Conservation (phyloP, 2,797 vertebrate genomes). For the Pipistrellus pygmaeus region DNA sequence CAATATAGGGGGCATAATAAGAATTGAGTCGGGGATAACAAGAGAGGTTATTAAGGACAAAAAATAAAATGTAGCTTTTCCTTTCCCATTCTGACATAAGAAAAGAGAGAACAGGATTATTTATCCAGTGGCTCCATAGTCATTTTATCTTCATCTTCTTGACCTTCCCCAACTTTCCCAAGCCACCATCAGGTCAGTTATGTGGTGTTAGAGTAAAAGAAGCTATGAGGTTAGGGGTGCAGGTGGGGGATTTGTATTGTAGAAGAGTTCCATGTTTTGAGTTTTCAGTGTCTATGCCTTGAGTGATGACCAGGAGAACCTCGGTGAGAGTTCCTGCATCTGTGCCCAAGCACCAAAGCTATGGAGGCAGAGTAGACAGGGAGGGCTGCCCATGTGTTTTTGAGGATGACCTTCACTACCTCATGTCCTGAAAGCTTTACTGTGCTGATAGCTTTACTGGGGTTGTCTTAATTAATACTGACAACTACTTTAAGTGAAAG, state of each 20-base stretch:
- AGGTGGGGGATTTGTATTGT: neutral
- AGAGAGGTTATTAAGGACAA: neutral
- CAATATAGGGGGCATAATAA: neutral
- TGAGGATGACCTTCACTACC: neutral
- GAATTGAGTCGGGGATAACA: neutral
- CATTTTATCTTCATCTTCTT: slow-evolving; percentile 13
- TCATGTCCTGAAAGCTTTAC: neutral
- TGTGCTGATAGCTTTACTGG: neutral
- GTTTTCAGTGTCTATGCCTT: neutral
- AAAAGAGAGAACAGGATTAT: neutral
- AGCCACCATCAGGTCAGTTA: neutral
- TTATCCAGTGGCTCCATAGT: neutral
- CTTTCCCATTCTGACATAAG: neutral
- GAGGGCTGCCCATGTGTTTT: neutral
- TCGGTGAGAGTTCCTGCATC: neutral
- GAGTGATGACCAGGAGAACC: neutral
- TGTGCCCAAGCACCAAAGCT: neutral
- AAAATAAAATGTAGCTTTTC: neutral
- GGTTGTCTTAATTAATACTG: neutral
- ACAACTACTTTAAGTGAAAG: slow-evolving; percentile 24
- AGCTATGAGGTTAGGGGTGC: neutral
- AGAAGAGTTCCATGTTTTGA: neutral
- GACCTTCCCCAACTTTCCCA: no score
- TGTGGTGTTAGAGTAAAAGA: neutral
- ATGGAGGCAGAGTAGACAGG: neutral